Evolutionary conservation across 2,113 vertebrate genomes (phyloP).

Genomic region (Microcebus ravelobensis): DNA sequence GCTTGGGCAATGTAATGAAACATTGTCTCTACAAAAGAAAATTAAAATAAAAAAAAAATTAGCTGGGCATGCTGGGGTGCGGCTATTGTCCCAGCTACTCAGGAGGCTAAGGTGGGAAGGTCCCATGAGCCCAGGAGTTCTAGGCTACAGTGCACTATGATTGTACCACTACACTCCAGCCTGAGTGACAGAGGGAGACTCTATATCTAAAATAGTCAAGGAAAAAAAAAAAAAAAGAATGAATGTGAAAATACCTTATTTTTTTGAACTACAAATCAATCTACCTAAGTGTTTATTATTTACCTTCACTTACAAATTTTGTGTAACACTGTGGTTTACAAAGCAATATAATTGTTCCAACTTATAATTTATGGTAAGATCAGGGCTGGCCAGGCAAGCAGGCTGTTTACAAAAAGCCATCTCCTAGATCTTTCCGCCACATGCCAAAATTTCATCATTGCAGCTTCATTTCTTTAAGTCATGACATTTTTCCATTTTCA

Average conservation of each 20-base stretch:
- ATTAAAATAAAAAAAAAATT: too few relatives aligned
- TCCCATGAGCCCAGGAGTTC: too few relatives aligned
- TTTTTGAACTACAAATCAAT: constrained; percentile 38
- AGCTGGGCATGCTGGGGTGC: too few relatives aligned
- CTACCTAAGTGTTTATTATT: not conserved
- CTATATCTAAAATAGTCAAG: too few relatives aligned
- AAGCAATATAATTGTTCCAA: not conserved
- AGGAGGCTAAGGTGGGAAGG: too few relatives aligned
- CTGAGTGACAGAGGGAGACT: too few relatives aligned
- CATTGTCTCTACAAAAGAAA: too few relatives aligned
- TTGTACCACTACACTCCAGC: too few relatives aligned
- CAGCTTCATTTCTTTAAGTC: constrained; percentile 38
- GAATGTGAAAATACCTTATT: not conserved
- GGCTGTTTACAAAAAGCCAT: not conserved
- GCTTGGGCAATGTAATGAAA: too few relatives aligned
- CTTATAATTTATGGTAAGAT: constrained; percentile 7
- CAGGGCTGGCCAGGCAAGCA: not conserved
- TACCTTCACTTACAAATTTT: constrained; percentile 28
- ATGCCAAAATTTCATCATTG: not conserved
- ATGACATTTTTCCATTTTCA: constrained; percentile 38
- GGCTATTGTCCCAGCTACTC: too few relatives aligned
- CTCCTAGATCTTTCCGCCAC: not conserved
- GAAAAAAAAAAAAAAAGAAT: too few relatives aligned
- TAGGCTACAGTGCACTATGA: too few relatives aligned
- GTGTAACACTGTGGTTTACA: not conserved